phyloP scores from a whole-genome alignment of 2,113 vertebrate species.

The Equus przewalskii region DNA sequence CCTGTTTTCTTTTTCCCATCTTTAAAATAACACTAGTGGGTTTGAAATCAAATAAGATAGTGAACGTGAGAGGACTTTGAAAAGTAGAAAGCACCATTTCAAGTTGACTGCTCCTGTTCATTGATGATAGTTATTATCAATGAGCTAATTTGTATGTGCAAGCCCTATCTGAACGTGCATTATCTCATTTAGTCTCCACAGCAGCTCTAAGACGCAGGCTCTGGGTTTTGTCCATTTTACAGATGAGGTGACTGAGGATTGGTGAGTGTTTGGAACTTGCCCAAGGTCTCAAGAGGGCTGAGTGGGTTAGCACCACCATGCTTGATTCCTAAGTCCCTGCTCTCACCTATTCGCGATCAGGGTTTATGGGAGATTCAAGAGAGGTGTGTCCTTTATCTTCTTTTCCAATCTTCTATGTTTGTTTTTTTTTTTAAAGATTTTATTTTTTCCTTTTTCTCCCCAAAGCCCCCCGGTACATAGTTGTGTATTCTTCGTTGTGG shows the following conservation, averaged over 20 bases:
- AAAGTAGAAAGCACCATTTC: background rate
- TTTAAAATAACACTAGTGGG: constrained; percentile 28
- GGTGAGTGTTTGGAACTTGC: background rate
- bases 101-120: background rate
- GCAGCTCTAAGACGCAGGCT: background rate
- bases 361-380: background rate
- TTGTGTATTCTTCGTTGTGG: no score
- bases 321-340: background rate
- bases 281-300: background rate
- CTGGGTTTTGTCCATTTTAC: background rate
- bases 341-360: background rate
- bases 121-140: background rate
- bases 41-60: constrained; percentile 16
- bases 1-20: background rate
- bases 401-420: background rate
- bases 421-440: no score
- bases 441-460: no score
- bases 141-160: background rate
- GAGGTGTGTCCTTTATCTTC: background rate
- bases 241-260: background rate
- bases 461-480: no score
- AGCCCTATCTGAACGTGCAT: background rate
- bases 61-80: background rate
- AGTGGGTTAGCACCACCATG: background rate
- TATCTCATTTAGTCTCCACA: background rate